Conservation (phyloP, 2,888 invertebrate species). For the Quadriops clusia region DNA sequence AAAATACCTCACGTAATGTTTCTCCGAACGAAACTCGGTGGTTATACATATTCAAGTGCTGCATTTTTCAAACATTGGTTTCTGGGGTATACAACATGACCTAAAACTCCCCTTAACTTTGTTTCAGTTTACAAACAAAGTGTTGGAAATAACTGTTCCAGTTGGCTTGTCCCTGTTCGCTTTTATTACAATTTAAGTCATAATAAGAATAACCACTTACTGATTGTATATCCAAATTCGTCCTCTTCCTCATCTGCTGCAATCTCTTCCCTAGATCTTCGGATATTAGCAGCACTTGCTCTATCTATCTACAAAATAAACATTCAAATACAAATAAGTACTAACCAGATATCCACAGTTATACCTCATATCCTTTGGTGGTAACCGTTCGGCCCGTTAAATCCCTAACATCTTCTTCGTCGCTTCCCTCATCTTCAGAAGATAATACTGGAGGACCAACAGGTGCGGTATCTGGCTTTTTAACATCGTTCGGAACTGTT, state of each 20-base stretch:
- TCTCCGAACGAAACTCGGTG: too few relatives aligned
- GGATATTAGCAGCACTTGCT: conserved; percentile 77
- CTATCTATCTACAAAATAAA: conserved; percentile 60
- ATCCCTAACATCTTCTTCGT: conserved; percentile 64
- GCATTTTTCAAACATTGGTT: too few relatives aligned
- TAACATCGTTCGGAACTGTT: too few relatives aligned
- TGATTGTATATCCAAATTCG: conserved; percentile 84
- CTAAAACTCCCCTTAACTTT: too few relatives aligned
- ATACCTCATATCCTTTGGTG: conserved; percentile 64
- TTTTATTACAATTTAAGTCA: neutral
- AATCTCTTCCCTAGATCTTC: conserved; percentile 62
- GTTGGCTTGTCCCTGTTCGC: neutral
- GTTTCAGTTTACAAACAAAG: too few relatives aligned
- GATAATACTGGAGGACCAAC: too few relatives aligned
- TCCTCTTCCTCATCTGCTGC: conserved; percentile 82
- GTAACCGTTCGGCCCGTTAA: conserved; percentile 70
- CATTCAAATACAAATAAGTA: neutral
- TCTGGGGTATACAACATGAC: too few relatives aligned
- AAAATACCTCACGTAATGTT: too few relatives aligned
- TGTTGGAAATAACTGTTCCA: conserved; percentile 1
- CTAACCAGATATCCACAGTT: conserved; percentile 7
- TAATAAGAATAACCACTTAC: conserved; percentile 55
- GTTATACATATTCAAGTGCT: too few relatives aligned
- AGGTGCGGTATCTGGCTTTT: too few relatives aligned
- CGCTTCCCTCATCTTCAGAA: conserved; percentile 46